Evolutionary conservation across 1,140 invertebrate genomes (phyloP), one percentile per base, ranked within the genome.

Genomic region (Antheraea mylitta): DNA sequence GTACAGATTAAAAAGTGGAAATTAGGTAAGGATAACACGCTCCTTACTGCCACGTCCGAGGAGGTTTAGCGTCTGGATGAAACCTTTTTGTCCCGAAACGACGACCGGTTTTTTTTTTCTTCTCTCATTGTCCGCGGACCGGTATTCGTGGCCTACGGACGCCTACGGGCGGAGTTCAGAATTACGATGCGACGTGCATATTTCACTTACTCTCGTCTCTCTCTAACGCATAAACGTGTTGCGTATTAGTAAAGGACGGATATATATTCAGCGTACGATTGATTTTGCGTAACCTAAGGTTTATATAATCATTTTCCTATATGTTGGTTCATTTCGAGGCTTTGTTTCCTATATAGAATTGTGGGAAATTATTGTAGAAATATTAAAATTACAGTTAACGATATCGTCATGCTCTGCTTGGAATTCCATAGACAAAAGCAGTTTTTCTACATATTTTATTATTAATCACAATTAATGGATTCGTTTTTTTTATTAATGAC

Each of bases 191-290:
- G 61, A 18, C 18, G 64, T 9, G 64, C n/a, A 65, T 9, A 42
- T 8, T 8, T 58, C 19, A 36, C 11, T 42, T 68, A 64, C 36
- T 13, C 19, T 36, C 18, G 37, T 71, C 66, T 58, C 61, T 48
- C 37, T 71, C 70, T 22, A 19, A 58, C 69, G 19, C 53, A 64
- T 70, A n/a, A 58, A 11, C 5, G 3, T 59, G 4, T 11, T 37
- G 45, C 9, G 19, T 53, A 72, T 60, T 58, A 22, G 75, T 81
- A 37, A 53, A 71, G 58, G 82, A 81, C 19, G 63, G 62, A 5
- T 65, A n/a, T 60, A 69, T 59, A 42, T 73, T 42, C 38, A 16
- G 38, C 13, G 18, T 53, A 58, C 48, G 53, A 38, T n/a, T 64
- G 19, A 42, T 42, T 62, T 63, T 61, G 45, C 45, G 45, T 53